These are phyloP conservation scores for Struthidea cinerea DNA, from an alignment of 2,113 vertebrate genomes.

Conservation along the genomic window DNA sequence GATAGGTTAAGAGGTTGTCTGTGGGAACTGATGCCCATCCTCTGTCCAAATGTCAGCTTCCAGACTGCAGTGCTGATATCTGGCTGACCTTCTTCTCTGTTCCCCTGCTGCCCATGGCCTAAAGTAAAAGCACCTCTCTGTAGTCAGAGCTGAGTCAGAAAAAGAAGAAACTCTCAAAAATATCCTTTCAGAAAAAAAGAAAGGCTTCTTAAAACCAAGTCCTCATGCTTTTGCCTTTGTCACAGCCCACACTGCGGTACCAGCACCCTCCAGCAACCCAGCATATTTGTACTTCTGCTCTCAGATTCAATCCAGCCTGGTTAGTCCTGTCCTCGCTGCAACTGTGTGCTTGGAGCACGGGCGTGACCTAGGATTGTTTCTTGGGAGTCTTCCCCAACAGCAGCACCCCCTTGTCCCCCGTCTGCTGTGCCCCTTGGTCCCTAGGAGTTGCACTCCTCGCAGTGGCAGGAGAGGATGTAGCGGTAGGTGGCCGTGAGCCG, in stretches of 20 bases:
- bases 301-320: not conserved
- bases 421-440: not conserved
- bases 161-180: constrained; percentile 50
- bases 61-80: not conserved
- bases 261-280: not conserved
- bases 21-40: not conserved
- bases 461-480: constrained; percentile 96
- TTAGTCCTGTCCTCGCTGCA: not conserved
- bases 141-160: constrained; percentile 32
- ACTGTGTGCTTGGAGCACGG: not conserved
- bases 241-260: not conserved
- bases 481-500: constrained; percentile 94
- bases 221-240: not conserved
- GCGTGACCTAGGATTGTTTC: not conserved
- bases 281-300: not conserved
- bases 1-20: not conserved
- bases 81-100: not conserved
- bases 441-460: constrained; percentile 91
- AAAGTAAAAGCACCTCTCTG: not conserved
- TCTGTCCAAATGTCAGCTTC: not conserved
- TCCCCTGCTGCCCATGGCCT: not conserved
- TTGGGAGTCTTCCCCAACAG: not conserved
- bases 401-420: not conserved
- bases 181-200: constrained; percentile 55
- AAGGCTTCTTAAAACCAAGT: constrained; percentile 40